These are phyloP conservation scores for Gorilla gorilla DNA, from an alignment of 2,113 vertebrate species.

Conservation along the genomic window DNA sequence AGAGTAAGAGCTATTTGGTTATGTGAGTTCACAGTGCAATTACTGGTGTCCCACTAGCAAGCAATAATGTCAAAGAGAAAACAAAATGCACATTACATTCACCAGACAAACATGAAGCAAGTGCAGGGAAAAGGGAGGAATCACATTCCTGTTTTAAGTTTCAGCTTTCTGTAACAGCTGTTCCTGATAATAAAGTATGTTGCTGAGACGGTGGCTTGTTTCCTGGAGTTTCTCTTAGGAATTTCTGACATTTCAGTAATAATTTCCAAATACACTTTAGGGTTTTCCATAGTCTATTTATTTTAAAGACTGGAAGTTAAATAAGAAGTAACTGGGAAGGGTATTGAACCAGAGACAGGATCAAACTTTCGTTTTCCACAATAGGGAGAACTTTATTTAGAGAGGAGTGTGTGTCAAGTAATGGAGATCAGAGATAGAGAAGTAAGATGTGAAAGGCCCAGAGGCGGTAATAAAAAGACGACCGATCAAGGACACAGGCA, in stretches of 20 bases:
- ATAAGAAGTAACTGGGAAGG: not conserved
- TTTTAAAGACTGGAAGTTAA: not conserved
- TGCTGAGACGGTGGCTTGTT: not conserved
- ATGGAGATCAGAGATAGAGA: not conserved
- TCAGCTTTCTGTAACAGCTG: not conserved
- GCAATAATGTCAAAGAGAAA: not conserved
- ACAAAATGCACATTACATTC: not conserved
- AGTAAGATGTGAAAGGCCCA: not conserved
- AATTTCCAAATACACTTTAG: conserved; percentile 21
- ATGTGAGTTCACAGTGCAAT: not conserved
- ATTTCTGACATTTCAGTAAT: not conserved
- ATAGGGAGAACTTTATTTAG: not conserved
- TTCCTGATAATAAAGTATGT: not conserved
- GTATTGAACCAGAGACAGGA: not conserved
- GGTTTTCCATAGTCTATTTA: not conserved
- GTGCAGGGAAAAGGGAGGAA: not conserved
- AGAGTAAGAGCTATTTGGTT: not conserved
- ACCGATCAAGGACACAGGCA: not conserved
- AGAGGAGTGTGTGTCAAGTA: not conserved
- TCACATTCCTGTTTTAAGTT: not conserved
- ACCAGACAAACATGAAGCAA: not conserved
- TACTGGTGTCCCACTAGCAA: not conserved
- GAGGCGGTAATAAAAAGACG: not conserved
- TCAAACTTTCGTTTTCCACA: not conserved
- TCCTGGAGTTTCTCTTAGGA: not conserved